phyloP scores from a whole-genome alignment of 2,888 invertebrate genomes.

The Rapana venosa region DNA sequence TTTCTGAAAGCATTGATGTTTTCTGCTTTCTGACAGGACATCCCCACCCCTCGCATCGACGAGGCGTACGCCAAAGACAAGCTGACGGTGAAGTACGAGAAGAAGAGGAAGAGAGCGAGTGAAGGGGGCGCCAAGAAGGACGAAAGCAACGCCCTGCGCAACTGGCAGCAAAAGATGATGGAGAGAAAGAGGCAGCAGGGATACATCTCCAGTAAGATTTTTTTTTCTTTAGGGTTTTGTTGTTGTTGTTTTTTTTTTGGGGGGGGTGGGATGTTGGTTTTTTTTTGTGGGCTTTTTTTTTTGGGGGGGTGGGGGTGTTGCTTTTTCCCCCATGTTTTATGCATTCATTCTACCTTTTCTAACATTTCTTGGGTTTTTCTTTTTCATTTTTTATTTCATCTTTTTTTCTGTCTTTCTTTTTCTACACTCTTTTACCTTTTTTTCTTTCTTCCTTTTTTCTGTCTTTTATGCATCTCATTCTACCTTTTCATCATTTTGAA shows the following conservation, averaged over 20 bases:
- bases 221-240: neutral
- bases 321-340: too few relatives aligned
- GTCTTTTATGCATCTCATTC: too few relatives aligned
- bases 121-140: slow-evolving; percentile 47
- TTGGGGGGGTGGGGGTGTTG: neutral
- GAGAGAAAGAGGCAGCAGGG: slow-evolving; percentile 76
- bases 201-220: slow-evolving; percentile 73
- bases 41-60: slow-evolving; percentile 36
- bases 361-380: too few relatives aligned
- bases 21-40: slow-evolving; percentile 16
- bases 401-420: too few relatives aligned
- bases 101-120: slow-evolving; percentile 55
- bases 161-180: slow-evolving; percentile 77
- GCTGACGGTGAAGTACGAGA: slow-evolving; percentile 73
- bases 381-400: too few relatives aligned
- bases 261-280: neutral
- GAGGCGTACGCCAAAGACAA: slow-evolving; percentile 35
- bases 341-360: too few relatives aligned
- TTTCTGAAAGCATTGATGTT: too few relatives aligned
- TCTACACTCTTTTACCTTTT: too few relatives aligned
- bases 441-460: too few relatives aligned
- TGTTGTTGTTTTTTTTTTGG: neutral
- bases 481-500: too few relatives aligned
- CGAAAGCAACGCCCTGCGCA: slow-evolving; percentile 74
- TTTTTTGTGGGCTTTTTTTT: neutral